A percentile compares a stretch with the other conserved stretches of the same genome.
Evolutionary conservation across 2,888 invertebrate species (phyloP).

Genomic region (Orchestes rusci): DNA sequence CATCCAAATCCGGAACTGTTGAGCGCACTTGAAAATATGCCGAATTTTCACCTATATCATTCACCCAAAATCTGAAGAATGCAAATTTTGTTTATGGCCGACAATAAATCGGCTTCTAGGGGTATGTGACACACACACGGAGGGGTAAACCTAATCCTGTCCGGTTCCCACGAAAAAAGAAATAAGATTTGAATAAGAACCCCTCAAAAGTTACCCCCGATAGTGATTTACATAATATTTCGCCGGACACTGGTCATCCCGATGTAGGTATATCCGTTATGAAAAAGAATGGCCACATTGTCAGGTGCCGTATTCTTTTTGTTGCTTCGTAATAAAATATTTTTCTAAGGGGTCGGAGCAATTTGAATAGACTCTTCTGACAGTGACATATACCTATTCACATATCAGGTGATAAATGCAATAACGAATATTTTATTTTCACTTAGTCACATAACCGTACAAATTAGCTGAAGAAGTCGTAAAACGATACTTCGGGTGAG

Average conservation of each 20-base stretch:
- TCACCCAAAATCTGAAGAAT: slow-evolving; percentile 24
- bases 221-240: slow-evolving; percentile 39
- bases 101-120: slow-evolving; percentile 30
- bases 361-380: slow-evolving; percentile 8
- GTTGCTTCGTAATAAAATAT: slow-evolving; percentile 17
- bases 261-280: slow-evolving; percentile 29
- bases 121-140: slow-evolving; percentile 24
- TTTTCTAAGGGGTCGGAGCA: slow-evolving; percentile 16
- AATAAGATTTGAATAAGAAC: slow-evolving; percentile 37
- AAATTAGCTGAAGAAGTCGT: too few relatives aligned
- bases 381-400: slow-evolving; percentile 11
- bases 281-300: slow-evolving; percentile 22
- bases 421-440: too few relatives aligned
- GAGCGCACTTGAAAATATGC: slow-evolving; percentile 22
- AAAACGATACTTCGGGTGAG: too few relatives aligned
- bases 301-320: slow-evolving; percentile 20
- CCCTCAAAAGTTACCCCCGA: slow-evolving; percentile 32
- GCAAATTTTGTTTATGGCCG: slow-evolving; percentile 32
- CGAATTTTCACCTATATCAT: slow-evolving; percentile 22
- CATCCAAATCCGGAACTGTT: slow-evolving; percentile 20
- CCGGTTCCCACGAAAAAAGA: slow-evolving; percentile 38
- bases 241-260: slow-evolving; percentile 40
- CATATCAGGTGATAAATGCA: neutral
- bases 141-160: slow-evolving; percentile 25
- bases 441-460: too few relatives aligned